Percentiles rank a stretch among this genome's conserved stretches.
phyloP scores from a whole-genome alignment of 1,140 invertebrate genomes.

The Steinernema khuongi region DNA sequence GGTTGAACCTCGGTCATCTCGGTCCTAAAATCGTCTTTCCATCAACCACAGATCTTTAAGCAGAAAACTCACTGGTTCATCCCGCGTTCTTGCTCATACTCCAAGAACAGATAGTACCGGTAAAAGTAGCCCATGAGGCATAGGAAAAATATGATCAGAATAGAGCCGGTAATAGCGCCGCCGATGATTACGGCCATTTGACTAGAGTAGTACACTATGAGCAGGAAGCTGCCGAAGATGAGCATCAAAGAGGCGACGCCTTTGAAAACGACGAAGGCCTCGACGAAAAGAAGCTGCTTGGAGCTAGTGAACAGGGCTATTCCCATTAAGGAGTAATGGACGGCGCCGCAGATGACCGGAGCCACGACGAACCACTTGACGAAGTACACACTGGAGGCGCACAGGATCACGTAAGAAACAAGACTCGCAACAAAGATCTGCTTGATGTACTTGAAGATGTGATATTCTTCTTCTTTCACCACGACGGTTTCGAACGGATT shows the following conservation, averaged over 20 bases:
- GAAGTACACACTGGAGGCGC: background rate
- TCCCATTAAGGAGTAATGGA: background rate
- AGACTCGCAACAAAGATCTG: background rate
- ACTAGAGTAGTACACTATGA: no score
- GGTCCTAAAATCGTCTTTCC: no score
- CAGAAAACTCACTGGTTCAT: no score
- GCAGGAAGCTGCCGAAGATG: background rate
- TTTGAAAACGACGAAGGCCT: background rate
- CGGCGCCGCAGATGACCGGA: background rate
- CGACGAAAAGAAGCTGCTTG: background rate
- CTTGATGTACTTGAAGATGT: background rate
- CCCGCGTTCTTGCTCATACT: no score
- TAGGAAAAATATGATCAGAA: no score
- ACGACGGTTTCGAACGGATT: background rate
- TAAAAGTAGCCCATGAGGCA: no score
- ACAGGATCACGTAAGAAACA: background rate
- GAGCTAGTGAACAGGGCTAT: background rate
- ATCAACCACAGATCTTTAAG: no score
- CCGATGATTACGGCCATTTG: no score
- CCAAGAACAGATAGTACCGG: no score
- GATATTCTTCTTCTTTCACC: background rate
- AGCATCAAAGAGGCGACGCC: background rate
- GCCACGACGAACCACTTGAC: background rate
- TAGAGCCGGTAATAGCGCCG: no score
- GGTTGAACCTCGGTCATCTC: no score